phyloP scores from a whole-genome alignment of 2,888 invertebrate species.

The Eumerus sabulonum region DNA sequence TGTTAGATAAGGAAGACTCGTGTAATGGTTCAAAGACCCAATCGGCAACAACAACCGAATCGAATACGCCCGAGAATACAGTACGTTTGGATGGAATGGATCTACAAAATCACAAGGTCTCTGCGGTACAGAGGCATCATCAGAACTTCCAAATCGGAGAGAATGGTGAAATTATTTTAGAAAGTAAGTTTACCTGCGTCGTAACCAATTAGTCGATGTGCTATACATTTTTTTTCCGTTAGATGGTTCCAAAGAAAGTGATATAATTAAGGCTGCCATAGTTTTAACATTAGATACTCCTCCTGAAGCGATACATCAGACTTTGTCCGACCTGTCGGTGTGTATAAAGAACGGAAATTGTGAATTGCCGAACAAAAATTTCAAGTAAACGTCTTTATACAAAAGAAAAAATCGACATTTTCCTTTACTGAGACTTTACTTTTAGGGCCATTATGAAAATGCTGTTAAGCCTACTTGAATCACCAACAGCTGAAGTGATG shows the following conservation, averaged over 20 bases:
- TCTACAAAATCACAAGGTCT: slow-evolving; percentile 71
- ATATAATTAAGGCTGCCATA: slow-evolving; percentile 79
- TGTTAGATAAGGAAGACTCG: slow-evolving; percentile 75
- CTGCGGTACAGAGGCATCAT: slow-evolving; percentile 77
- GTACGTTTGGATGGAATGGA: slow-evolving; percentile 77
- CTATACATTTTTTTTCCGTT: no score
- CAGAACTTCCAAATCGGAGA: slow-evolving; percentile 80
- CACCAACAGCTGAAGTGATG: slow-evolving; percentile 82
- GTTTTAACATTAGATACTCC: slow-evolving; percentile 75
- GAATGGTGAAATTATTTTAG: slow-evolving; percentile 82
- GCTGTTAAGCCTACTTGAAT: slow-evolving; percentile 85
- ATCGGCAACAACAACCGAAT: slow-evolving; percentile 80
- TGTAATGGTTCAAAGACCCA: slow-evolving; percentile 79
- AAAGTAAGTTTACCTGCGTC: slow-evolving; percentile 78
- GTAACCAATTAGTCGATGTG: background rate
- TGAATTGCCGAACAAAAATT: slow-evolving; percentile 80
- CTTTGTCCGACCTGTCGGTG: slow-evolving; percentile 79
- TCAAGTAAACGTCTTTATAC: slow-evolving; percentile 75
- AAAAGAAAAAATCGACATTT: background rate
- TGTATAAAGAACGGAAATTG: slow-evolving; percentile 80
- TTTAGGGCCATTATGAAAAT: slow-evolving; percentile 86
- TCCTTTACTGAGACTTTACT: slow-evolving; percentile 8
- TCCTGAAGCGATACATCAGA: slow-evolving; percentile 76
- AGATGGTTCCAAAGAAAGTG: slow-evolving; percentile 78
- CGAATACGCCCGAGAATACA: slow-evolving; percentile 79